phyloP scores from a whole-genome alignment of 2,888 invertebrate species.

The Acholoe squamosa region DNA sequence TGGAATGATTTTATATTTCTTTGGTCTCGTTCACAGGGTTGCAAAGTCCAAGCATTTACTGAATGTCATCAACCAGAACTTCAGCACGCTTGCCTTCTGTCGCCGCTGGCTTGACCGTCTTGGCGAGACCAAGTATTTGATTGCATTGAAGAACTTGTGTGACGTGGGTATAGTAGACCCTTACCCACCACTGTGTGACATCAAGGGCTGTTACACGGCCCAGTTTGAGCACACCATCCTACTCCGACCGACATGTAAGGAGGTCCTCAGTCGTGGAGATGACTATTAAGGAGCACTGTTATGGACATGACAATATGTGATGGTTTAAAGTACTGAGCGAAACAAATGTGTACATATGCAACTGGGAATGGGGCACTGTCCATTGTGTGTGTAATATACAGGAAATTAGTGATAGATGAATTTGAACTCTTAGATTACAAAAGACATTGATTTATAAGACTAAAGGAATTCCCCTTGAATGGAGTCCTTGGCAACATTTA shows the following conservation, averaged over 20 bases:
- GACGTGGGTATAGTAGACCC: slow-evolving; percentile 99
- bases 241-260: slow-evolving; percentile 98
- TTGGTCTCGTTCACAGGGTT: slow-evolving; percentile 85
- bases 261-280: slow-evolving; percentile 97
- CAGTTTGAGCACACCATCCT: slow-evolving; percentile 99
- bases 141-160: slow-evolving; percentile 98
- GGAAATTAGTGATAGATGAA: no score
- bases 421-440: no score
- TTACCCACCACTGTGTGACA: slow-evolving; percentile 98
- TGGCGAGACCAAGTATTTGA: slow-evolving; percentile 98
- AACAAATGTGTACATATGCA: no score
- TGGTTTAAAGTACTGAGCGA: no score
- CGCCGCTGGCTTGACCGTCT: slow-evolving; percentile 99
- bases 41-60: slow-evolving; percentile 96
- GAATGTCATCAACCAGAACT: slow-evolving; percentile 96
- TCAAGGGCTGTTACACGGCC: slow-evolving; percentile 98
- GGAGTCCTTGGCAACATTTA: no score
- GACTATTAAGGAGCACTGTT: slow-evolving; percentile 96
- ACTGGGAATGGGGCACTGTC: no score
- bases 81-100: slow-evolving; percentile 98
- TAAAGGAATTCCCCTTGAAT: no score
- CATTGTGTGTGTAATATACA: no score
- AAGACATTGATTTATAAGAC: no score
- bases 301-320: no score
- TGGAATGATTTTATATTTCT: slow-evolving; percentile 55